These are phyloP conservation scores for Danaus chrysippus DNA, from an alignment of 2,888 invertebrate genomes.

Conservation along the genomic window DNA sequence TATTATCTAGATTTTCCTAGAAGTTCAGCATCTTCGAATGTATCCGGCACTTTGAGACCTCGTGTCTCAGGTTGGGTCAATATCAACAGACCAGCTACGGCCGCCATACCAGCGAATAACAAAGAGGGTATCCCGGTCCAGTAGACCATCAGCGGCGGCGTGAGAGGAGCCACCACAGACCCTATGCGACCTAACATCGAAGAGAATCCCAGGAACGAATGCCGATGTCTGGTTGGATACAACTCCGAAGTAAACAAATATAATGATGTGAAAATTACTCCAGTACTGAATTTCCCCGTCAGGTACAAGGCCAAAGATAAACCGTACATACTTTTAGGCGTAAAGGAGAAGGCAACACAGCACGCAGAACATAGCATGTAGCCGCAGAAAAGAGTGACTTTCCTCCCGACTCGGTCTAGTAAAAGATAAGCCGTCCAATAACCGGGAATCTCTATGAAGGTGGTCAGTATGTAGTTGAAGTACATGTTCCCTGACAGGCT, in stretches of 20 bases:
- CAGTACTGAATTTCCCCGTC: conserved; percentile 82
- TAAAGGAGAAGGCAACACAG: conserved; percentile 74
- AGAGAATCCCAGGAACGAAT: conserved; percentile 83
- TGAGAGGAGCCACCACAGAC: conserved; percentile 83
- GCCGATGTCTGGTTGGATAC: conserved; percentile 84
- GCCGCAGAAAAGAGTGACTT: conserved; percentile 56
- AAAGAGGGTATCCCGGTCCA: conserved; percentile 67
- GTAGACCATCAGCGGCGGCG: conserved; percentile 79
- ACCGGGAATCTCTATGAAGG: conserved; percentile 85
- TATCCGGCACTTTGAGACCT: conserved; percentile 63
- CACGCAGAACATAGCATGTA: conserved; percentile 69
- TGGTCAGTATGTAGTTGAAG: conserved; percentile 84
- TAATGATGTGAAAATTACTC: conserved; percentile 81
- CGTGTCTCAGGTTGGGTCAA: conserved; percentile 67
- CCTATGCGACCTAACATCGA: conserved; percentile 86
- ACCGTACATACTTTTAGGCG: conserved; percentile 54
- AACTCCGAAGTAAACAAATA: conserved; percentile 85
- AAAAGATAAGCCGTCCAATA: conserved; percentile 81
- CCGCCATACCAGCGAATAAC: conserved; percentile 61
- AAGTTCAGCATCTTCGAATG: conserved; percentile 68
- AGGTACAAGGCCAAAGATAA: conserved; percentile 71
- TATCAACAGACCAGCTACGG: conserved; percentile 56
- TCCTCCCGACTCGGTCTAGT: conserved; percentile 81
- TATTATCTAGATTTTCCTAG: conserved; percentile 41
- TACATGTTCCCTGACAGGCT: conserved; percentile 86